These are phyloP conservation scores for Peromyscus attwateri DNA, from an alignment of 2,797 vertebrate genomes.

Conservation along the genomic window DNA sequence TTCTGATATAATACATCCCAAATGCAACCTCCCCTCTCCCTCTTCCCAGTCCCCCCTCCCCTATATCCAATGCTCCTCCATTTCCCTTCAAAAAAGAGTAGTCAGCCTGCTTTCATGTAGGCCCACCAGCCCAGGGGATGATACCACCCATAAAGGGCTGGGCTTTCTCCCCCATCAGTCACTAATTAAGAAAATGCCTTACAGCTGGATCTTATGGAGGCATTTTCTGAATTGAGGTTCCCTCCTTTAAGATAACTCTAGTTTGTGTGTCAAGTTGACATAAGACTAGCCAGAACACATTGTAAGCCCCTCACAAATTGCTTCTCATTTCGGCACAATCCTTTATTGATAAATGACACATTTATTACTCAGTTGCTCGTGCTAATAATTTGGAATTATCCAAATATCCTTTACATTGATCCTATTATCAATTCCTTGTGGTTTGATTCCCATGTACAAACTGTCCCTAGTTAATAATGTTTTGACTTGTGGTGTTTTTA, in stretches of 20 bases:
- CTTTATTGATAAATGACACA: conserved; percentile 1
- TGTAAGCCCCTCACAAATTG: background rate
- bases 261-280: background rate
- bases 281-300: background rate
- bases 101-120: background rate
- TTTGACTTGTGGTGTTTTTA: background rate
- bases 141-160: background rate
- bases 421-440: conserved; percentile 7
- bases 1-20: background rate
- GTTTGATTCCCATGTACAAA: background rate
- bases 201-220: background rate
- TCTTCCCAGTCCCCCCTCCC: background rate
- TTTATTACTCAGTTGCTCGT: conserved; percentile 12
- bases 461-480: background rate
- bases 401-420: background rate
- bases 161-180: background rate
- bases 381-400: conserved; percentile 19
- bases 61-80: background rate
- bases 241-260: background rate
- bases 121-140: background rate
- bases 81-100: background rate
- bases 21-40: background rate
- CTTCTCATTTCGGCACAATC: background rate
- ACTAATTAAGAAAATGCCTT: background rate
- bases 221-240: background rate